These are phyloP conservation scores for Cephus runcator DNA, from an alignment of 2,888 invertebrate genomes.

Conservation along the genomic window DNA sequence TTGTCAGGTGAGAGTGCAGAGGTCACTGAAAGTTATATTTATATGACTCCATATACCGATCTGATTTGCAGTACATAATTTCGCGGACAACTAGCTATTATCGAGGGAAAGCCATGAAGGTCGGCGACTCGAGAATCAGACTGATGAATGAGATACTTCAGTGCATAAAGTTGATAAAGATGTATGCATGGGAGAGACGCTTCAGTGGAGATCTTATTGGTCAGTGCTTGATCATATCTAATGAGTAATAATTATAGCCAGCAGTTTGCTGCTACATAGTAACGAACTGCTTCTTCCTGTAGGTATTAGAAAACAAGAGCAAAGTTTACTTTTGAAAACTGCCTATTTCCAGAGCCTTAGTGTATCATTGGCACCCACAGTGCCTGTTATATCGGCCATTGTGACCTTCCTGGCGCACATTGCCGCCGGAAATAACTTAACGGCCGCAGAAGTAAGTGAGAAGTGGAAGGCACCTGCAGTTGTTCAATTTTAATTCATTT, in stretches of 20 bases:
- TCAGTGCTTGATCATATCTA: slow-evolving; percentile 27
- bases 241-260: background rate
- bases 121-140: slow-evolving; percentile 62
- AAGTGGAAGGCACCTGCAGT: background rate
- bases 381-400: slow-evolving; percentile 72
- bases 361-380: slow-evolving; percentile 70
- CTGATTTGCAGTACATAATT: slow-evolving; percentile 61
- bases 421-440: slow-evolving; percentile 68
- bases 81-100: slow-evolving; percentile 62
- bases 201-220: slow-evolving; percentile 67
- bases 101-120: slow-evolving; percentile 39
- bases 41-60: background rate
- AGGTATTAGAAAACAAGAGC: slow-evolving; percentile 69
- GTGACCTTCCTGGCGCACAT: slow-evolving; percentile 71
- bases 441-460: slow-evolving; percentile 70
- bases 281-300: slow-evolving; percentile 18
- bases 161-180: slow-evolving; percentile 72
- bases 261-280: background rate
- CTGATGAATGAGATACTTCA: slow-evolving; percentile 71
- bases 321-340: slow-evolving; percentile 67
- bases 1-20: slow-evolving; percentile 64
- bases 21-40: background rate
- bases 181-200: slow-evolving; percentile 74
- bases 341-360: slow-evolving; percentile 72
- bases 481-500: background rate